Evolutionary conservation across 2,113 vertebrate genomes (phyloP).

Genomic region (Syngnathus floridae): DNA sequence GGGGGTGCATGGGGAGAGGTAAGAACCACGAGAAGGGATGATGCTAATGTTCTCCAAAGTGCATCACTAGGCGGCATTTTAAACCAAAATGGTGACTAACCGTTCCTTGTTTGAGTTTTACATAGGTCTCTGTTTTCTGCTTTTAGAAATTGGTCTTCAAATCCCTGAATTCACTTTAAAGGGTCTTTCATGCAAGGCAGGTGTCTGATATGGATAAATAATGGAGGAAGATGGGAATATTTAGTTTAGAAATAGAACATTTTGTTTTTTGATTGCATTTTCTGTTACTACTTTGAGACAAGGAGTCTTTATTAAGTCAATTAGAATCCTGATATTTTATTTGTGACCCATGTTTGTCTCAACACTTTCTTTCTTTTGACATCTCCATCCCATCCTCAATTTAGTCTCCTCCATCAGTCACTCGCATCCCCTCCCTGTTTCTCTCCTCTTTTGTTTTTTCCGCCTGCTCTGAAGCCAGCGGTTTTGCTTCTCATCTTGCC

Average conservation of each 20-base stretch:
- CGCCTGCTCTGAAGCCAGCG: conserved; percentile 41
- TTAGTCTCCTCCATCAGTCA: conserved; percentile 15
- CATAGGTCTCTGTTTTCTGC: neutral
- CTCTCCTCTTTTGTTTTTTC: conserved; percentile 22
- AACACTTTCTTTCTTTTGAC: neutral
- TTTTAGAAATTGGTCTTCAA: too few relatives aligned
- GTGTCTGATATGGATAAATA: neutral
- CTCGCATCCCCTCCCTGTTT: conserved; percentile 1
- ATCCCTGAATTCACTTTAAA: neutral
- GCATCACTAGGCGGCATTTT: neutral
- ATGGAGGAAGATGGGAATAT: neutral
- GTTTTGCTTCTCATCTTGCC: neutral
- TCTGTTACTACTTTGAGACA: too few relatives aligned
- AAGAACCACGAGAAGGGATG: neutral
- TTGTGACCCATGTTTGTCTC: neutral
- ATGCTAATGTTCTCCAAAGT: neutral
- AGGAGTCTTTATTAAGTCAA: too few relatives aligned
- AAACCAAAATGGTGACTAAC: neutral
- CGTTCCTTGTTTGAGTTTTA: neutral
- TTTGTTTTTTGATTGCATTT: too few relatives aligned
- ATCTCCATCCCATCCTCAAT: neutral
- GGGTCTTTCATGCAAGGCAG: neutral
- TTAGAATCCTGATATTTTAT: neutral
- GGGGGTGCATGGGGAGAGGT: neutral
- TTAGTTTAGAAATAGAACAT: too few relatives aligned